Evolutionary conservation across 1,140 invertebrate genomes (phyloP), one percentile per base, ranked within the genome.

Genomic region (Trachelipus rathkii): DNA sequence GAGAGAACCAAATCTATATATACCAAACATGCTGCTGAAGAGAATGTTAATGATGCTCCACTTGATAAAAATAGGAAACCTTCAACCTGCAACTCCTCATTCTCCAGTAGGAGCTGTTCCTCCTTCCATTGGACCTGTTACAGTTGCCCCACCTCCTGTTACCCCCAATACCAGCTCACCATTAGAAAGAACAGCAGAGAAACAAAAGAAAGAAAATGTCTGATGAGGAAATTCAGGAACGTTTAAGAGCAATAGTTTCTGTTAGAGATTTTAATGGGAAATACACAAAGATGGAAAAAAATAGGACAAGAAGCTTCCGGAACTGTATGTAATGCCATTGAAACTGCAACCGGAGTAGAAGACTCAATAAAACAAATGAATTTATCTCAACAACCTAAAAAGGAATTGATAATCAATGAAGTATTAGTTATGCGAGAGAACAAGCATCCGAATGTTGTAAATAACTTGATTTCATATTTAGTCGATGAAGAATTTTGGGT

Each of bases 281-380:
- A 86, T 99, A 99, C 85, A 96, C 94, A 10, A 98, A 98, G 87
- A 93, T 99, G 90, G 96, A n/a, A 99, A 84, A 99, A 99, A 87
- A 99, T 99, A 86, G 97, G 98, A 21, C 97, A 98, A 85, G 97
- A 77, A 75, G 97, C 97, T n/a, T 98, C 96, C 53, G 98, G 98
- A 21, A 98, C 95, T 15, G 98, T 99, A 15, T 99, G 93, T 84
- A 99, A 97, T 19, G 98, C 97, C 21, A 95, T 98, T 81, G 97
- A 99, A 86, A 95, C 95, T 10, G 94, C 94, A 0, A 99, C 97
- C 0, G 95, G 95, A 23, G 93, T 96, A 88, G 96, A 99, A 87
- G 97, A 99, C 46, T 98, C 98, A 74, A 99, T 99, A 83, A 99
- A 99, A 87, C 96, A 98, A 85, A 99, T 99, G 97, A 98, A 99